phyloP scores from a whole-genome alignment of 2,113 vertebrate species.

The Strix uralensis region DNA sequence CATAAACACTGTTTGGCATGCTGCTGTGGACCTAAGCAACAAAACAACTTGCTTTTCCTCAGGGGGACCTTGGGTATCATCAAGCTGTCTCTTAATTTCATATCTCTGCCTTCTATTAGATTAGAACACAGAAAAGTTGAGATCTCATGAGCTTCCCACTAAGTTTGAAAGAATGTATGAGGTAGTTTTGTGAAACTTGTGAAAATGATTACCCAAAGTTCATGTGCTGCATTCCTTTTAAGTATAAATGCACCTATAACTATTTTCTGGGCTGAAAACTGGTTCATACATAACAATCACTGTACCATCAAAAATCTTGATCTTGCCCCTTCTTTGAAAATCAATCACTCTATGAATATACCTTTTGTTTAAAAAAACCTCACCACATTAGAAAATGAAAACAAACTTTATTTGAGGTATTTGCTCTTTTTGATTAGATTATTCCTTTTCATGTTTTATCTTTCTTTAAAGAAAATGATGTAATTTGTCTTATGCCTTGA shows the following conservation, averaged over 20 bases:
- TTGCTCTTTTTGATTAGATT: not conserved
- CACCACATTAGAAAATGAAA: not conserved
- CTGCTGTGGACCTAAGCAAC: not conserved
- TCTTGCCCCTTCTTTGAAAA: not conserved
- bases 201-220: not conserved
- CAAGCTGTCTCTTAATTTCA: not conserved
- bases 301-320: not conserved
- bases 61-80: not conserved
- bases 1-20: not conserved
- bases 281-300: not conserved
- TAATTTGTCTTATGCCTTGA: not conserved
- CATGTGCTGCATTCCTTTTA: not conserved
- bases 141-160: not conserved
- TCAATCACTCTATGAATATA: not conserved
- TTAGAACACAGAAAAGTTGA: not conserved
- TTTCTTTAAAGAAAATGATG: not conserved
- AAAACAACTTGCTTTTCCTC: not conserved
- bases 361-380: not conserved
- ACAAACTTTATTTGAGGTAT: not conserved
- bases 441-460: not conserved
- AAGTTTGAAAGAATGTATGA: not conserved
- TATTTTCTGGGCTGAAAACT: not conserved
- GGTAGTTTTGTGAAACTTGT: not conserved
- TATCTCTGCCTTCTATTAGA: not conserved
- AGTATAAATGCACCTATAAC: not conserved